A percentile compares a stretch with the other conserved stretches of the same genome.
phyloP scores from a whole-genome alignment of 1,140 invertebrate genomes.

The Heliothis virescens region DNA sequence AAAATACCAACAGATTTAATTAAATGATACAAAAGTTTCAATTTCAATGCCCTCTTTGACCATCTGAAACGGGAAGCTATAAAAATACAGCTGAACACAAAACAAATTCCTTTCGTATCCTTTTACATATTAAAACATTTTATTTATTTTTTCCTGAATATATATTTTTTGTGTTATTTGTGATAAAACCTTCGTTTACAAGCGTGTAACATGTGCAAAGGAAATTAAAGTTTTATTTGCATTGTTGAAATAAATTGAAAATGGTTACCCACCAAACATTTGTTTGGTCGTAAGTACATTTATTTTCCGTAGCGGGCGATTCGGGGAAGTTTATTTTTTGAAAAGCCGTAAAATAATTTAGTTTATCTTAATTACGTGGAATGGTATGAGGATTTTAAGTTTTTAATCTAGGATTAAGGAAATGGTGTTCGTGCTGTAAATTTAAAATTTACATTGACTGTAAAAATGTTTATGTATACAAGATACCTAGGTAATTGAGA shows the following conservation, averaged over 20 bases:
- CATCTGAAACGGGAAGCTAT: neutral
- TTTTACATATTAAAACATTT: neutral
- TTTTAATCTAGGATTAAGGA: no score
- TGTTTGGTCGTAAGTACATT: neutral
- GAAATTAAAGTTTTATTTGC: slow-evolving; percentile 15
- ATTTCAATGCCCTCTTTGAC: neutral
- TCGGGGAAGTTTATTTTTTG: neutral
- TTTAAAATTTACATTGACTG: no score
- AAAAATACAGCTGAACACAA: neutral
- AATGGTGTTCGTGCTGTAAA: no score
- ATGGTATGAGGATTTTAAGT: no score
- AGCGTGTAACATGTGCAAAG: neutral
- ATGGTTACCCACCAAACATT: neutral
- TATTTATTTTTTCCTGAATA: neutral
- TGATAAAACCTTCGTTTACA: neutral
- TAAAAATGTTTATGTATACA: no score
- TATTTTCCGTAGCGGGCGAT: neutral
- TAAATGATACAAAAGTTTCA: no score
- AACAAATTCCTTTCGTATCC: neutral
- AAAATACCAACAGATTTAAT: no score
- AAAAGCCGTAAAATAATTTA: no score
- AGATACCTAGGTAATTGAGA: no score
- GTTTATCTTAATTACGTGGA: no score
- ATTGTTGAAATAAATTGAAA: slow-evolving; percentile 16
- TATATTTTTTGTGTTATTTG: neutral